Evolutionary conservation across 2,888 invertebrate genomes (phyloP).

Genomic region (Tortricodes alternella): DNA sequence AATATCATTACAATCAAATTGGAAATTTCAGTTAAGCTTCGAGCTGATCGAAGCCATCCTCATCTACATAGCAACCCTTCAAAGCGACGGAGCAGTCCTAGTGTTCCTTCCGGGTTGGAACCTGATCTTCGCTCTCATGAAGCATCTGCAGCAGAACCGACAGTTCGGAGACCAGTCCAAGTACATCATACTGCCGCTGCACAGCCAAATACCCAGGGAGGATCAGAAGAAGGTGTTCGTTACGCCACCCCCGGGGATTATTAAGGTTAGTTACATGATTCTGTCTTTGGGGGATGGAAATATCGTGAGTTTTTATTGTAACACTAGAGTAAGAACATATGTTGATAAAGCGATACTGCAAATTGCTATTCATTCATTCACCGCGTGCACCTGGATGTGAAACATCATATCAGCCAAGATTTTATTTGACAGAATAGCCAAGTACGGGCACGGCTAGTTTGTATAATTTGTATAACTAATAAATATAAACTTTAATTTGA

Average conservation of each 20-base stretch:
- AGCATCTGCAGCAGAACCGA: conserved; percentile 87
- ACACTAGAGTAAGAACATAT: no score
- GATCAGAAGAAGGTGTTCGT: conserved; percentile 97
- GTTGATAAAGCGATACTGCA: no score
- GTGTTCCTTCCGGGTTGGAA: conserved; percentile 99
- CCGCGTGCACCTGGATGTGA: no score
- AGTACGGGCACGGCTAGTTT: no score
- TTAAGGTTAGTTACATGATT: conserved; percentile 85
- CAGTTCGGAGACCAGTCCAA: conserved; percentile 84
- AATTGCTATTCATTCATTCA: no score
- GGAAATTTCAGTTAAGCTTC: conserved; percentile 87
- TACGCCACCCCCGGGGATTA: conserved; percentile 90
- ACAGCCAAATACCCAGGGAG: conserved; percentile 97
- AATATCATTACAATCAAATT: no score
- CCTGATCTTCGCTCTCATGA: conserved; percentile 95
- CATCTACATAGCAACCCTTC: conserved; percentile 82
- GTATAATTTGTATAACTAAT: no score
- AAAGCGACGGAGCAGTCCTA: conserved; percentile 92
- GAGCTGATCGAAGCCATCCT: conserved; percentile 94
- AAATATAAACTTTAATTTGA: no score
- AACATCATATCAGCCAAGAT: no score
- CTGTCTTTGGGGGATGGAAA: no score
- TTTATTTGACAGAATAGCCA: no score
- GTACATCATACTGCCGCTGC: conserved; percentile 95
- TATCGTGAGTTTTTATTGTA: no score